A percentile compares a stretch with the other conserved stretches of the same genome.
Evolutionary conservation across 2,113 vertebrate genomes (phyloP).

Genomic region (Dasyprocta punctata): DNA sequence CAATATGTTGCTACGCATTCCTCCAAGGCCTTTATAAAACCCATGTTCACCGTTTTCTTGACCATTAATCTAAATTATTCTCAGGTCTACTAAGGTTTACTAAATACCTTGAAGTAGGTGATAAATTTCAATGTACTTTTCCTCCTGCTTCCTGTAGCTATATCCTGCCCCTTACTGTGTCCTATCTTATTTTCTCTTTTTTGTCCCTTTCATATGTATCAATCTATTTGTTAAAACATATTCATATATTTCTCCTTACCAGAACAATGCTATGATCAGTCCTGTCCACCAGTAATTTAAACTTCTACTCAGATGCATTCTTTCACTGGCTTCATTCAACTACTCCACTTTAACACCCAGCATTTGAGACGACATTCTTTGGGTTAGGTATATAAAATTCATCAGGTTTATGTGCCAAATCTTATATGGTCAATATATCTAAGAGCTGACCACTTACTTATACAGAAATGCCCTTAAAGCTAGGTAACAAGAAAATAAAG

Average conservation of each 20-base stretch:
- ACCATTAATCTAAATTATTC: constrained; percentile 29
- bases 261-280: not conserved
- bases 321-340: constrained; percentile 6
- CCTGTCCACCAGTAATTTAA: not conserved
- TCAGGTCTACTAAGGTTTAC: not conserved
- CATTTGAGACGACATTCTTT: constrained; percentile 12
- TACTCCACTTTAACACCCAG: constrained; percentile 12
- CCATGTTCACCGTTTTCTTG: not conserved
- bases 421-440: not conserved
- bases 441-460: not conserved
- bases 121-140: constrained; percentile 22
- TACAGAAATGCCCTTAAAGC: constrained; percentile 19
- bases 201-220: not conserved
- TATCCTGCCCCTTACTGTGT: not conserved
- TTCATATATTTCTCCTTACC: not conserved
- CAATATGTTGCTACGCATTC: not conserved
- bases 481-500: constrained; percentile 37
- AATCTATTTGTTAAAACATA: not conserved
- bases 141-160: not conserved
- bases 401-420: constrained; percentile 37
- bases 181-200: not conserved
- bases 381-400: constrained; percentile 8
- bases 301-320: not conserved
- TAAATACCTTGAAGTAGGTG: constrained; percentile 24
- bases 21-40: not conserved